Base-by-base conservation (phyloP, 23 tunicate genomes). In the Trididemnum miniatum region DNA sequence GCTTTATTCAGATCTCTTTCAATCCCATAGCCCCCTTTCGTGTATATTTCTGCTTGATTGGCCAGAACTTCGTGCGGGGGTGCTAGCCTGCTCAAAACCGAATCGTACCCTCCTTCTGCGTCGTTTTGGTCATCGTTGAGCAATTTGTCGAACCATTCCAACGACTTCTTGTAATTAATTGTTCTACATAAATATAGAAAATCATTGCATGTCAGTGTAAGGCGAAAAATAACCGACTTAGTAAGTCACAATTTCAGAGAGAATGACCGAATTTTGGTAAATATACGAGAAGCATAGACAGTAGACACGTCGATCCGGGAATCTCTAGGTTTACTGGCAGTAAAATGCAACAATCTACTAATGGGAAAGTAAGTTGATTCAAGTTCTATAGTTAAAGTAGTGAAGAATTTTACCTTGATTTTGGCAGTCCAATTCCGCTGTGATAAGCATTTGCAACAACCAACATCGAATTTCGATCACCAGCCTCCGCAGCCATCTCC, bases 81-180 rank as follows among this genome's bases (percentile, higher is more conserved):
- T 27, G 88, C 93, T 12, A 93, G 59, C 31, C 98, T 71, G 64
- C 83, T 60, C 52, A 82, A 54, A 18, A 93, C 98, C 38, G 81
- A 76, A 59, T 93, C 98, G 71, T 88, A 93, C 1, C 90, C 89
- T 0, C 93, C 93, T 62, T 93, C 98, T 7, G 84, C 89, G 82
- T 93, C 98, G 31, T 80, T 49, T 22, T 78, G 54, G 34, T 44
- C 81, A 20, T 73, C 79, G 25, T 65, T 9, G 5, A 92, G 25
- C 34, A 93, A 51, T 57, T 84, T 88, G 49, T 88, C 84, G 40
- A 74, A 93, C 80, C 83, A 88, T n/a, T 80, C 79, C 76, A 93
- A 36, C 3, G 98, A 84, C 57, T 86, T 83, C 24, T 35, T 28
- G 50, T 29, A 84, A 59, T 88, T 49, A 0, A 30, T 65, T 29